These are phyloP conservation scores for Microtus oregoni DNA, from an alignment of 2,113 vertebrate species.

Conservation along the genomic window DNA sequence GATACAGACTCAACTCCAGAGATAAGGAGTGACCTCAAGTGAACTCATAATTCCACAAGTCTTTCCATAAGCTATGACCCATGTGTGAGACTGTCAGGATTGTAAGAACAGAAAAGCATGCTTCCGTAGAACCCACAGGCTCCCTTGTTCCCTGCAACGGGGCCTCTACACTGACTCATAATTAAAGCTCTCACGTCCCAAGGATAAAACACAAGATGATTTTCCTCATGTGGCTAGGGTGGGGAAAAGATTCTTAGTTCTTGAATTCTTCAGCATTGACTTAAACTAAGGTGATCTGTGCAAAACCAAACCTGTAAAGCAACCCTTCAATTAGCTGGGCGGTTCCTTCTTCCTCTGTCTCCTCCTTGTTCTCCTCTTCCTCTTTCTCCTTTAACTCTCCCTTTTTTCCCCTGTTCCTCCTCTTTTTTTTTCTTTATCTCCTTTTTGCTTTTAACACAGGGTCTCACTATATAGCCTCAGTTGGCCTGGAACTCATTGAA, in stretches of 20 bases:
- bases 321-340: neutral
- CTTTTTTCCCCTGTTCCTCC: too few species aligned
- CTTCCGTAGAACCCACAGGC: neutral
- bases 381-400: neutral
- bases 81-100: neutral
- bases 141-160: neutral
- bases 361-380: neutral
- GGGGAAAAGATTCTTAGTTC: neutral
- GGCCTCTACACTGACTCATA: neutral
- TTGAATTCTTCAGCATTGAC: neutral
- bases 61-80: neutral
- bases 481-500: neutral
- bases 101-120: slow-evolving; percentile 6
- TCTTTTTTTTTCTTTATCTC: too few species aligned
- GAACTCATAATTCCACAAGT: neutral
- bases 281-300: neutral
- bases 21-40: neutral
- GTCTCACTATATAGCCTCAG: neutral
- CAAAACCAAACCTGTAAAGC: neutral
- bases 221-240: neutral
- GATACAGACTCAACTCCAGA: neutral
- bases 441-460: neutral
- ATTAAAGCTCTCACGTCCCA: neutral
- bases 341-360: neutral
- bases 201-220: neutral